Percentiles rank a stretch among this genome's conserved stretches.
Conservation (phyloP, 2,888 invertebrate species). For the Luperina nickerlii region DNA sequence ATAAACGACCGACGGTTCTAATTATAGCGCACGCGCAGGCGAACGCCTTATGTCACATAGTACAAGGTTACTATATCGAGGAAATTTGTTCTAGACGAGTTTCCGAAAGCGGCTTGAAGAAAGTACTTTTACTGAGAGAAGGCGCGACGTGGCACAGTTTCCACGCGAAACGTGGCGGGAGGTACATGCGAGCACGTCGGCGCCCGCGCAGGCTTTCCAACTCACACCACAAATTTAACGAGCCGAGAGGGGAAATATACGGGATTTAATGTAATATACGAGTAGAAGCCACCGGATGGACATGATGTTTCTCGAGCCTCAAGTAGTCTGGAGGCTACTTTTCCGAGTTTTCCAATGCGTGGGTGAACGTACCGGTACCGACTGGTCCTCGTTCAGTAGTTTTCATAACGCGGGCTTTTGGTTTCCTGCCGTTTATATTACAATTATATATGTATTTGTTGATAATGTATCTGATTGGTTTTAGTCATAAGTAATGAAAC, state of each 20-base stretch:
- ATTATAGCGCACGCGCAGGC: slow-evolving; percentile 82
- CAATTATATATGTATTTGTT: background rate
- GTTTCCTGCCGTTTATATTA: slow-evolving; percentile 11
- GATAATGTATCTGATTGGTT: background rate
- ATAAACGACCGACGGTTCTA: slow-evolving; percentile 79
- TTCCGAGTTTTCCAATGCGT: slow-evolving; percentile 74
- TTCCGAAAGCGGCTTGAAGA: slow-evolving; percentile 89
- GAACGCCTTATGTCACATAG: slow-evolving; percentile 85
- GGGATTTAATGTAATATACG: slow-evolving; percentile 72
- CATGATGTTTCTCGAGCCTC: slow-evolving; percentile 62
- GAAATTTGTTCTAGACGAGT: slow-evolving; percentile 86
- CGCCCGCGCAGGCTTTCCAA: slow-evolving; percentile 82
- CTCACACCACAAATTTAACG: slow-evolving; percentile 77
- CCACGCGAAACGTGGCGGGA: slow-evolving; percentile 78
- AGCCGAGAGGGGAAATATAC: slow-evolving; percentile 75
- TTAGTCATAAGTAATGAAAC: background rate
- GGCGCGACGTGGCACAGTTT: slow-evolving; percentile 87
- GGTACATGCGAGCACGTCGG: slow-evolving; percentile 65
- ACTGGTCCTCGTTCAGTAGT: slow-evolving; percentile 45
- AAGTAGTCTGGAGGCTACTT: slow-evolving; percentile 62
- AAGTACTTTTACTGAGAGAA: slow-evolving; percentile 90
- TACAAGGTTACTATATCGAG: slow-evolving; percentile 86
- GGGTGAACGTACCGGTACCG: slow-evolving; percentile 34
- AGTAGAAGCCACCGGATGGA: slow-evolving; percentile 74
- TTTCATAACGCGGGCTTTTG: slow-evolving; percentile 40